Evolutionary conservation across 2,797 vertebrate species (phyloP).

Genomic region (Rhyacichthys aspro): DNA sequence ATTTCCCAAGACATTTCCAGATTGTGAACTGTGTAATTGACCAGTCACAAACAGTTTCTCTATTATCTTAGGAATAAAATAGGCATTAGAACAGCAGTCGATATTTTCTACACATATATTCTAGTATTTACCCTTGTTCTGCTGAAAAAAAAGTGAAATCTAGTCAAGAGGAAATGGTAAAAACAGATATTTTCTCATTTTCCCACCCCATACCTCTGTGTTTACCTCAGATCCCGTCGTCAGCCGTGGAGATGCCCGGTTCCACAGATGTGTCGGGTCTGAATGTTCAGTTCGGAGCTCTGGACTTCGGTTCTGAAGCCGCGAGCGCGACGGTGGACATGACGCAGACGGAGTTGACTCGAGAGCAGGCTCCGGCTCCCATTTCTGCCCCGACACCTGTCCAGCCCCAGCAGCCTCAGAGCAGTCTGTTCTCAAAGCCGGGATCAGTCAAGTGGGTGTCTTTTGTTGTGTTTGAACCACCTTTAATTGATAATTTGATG

Average conservation of each 20-base stretch:
- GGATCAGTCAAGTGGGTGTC: constrained; percentile 83
- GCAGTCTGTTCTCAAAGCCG: constrained; percentile 89
- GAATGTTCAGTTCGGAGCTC: constrained; percentile 95
- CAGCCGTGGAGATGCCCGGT: constrained; percentile 97
- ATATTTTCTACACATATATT: too few species aligned
- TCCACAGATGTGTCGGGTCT: constrained; percentile 90
- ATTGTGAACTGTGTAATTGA: too few species aligned
- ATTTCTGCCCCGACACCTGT: constrained; percentile 44
- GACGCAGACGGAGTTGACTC: constrained; percentile 79
- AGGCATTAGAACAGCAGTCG: too few species aligned
- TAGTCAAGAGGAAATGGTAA: too few species aligned
- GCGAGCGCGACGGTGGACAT: constrained; percentile 79
- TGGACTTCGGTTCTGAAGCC: constrained; percentile 93
- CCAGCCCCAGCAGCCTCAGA: constrained; percentile 75
- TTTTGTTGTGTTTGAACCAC: background rate
- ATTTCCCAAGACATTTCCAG: too few species aligned
- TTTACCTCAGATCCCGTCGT: constrained; percentile 87
- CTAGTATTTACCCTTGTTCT: too few species aligned
- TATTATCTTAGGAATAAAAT: too few species aligned
- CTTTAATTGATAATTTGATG: background rate
- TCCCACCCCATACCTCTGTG: background rate
- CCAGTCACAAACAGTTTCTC: too few species aligned
- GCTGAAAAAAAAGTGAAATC: too few species aligned
- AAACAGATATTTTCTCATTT: too few species aligned
- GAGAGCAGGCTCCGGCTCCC: constrained; percentile 66